phyloP scores from a whole-genome alignment of 2,113 vertebrate species.

The Donacobius atricapilla region DNA sequence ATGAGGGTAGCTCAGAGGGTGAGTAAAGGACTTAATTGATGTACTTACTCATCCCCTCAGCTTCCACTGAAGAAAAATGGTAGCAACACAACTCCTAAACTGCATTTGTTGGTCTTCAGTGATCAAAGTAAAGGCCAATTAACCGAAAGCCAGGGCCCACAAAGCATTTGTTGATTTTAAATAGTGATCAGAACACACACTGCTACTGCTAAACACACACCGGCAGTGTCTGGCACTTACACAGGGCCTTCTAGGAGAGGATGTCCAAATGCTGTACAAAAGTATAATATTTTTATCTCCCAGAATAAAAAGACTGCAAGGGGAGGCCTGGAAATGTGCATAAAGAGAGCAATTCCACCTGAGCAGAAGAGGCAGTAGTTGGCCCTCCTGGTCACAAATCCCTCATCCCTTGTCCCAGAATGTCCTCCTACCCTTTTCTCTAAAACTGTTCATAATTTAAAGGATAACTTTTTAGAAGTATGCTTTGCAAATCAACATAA shows the following conservation, averaged over 20 bases:
- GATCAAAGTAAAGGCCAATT: constrained; percentile 39
- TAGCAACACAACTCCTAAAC: constrained; percentile 4
- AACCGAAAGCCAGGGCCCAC: neutral
- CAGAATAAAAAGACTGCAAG: neutral
- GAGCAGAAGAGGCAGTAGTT: neutral
- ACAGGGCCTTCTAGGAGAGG: neutral
- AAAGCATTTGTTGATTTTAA: neutral
- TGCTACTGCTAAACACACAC: neutral
- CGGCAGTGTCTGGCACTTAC: neutral
- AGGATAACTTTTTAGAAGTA: neutral
- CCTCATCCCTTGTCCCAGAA: neutral
- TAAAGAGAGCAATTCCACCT: neutral
- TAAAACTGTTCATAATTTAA: neutral
- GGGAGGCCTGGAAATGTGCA: neutral
- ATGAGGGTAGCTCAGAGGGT: constrained; percentile 39
- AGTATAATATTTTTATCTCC: neutral
- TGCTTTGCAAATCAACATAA: neutral
- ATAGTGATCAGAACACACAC: neutral
- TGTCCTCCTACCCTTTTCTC: neutral
- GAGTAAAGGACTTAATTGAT: constrained; percentile 31
- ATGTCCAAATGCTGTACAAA: neutral
- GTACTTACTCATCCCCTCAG: constrained; percentile 12
- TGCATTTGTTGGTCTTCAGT: neutral
- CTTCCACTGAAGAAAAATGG: constrained; percentile 31
- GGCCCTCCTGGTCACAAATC: neutral